phyloP scores from a whole-genome alignment of 2,113 vertebrate species.

The Hippocampus guttulatus region DNA sequence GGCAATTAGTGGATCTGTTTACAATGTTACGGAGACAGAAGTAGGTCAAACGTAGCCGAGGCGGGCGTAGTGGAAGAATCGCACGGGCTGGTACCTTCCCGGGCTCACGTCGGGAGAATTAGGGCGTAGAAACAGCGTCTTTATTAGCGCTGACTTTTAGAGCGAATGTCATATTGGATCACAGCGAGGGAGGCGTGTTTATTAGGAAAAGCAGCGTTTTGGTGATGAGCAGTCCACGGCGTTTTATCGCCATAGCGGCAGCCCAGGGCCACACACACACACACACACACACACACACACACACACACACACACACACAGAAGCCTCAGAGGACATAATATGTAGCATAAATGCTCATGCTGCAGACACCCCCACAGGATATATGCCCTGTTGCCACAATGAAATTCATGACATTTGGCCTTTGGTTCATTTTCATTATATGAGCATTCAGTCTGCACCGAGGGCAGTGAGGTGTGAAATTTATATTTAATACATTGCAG shows the following conservation, averaged over 20 bases:
- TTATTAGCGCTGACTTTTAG: constrained; percentile 65
- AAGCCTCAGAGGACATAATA: constrained; percentile 36
- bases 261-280: constrained; percentile 34
- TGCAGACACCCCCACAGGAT: constrained; percentile 48
- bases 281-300: constrained; percentile 13
- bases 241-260: constrained; percentile 34
- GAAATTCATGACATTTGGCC: constrained; percentile 36
- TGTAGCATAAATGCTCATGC: constrained; percentile 34
- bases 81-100: constrained; percentile 53
- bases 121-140: constrained; percentile 59
- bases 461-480: background rate
- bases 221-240: constrained; percentile 41
- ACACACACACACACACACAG: constrained; percentile 11
- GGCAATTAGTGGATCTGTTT: constrained; percentile 71
- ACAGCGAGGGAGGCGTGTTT: constrained; percentile 46
- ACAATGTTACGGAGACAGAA: constrained; percentile 67
- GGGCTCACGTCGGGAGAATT: constrained; percentile 56
- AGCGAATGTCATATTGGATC: constrained; percentile 67
- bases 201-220: constrained; percentile 45
- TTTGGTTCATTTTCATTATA: constrained; percentile 40
- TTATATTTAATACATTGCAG: constrained; percentile 1
- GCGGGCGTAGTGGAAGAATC: constrained; percentile 41
- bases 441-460: constrained; percentile 28
- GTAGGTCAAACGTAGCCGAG: constrained; percentile 65
- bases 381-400: constrained; percentile 33